Evolutionary conservation across 2,888 invertebrate species (phyloP).

Genomic region (Polylopha cassiicola): DNA sequence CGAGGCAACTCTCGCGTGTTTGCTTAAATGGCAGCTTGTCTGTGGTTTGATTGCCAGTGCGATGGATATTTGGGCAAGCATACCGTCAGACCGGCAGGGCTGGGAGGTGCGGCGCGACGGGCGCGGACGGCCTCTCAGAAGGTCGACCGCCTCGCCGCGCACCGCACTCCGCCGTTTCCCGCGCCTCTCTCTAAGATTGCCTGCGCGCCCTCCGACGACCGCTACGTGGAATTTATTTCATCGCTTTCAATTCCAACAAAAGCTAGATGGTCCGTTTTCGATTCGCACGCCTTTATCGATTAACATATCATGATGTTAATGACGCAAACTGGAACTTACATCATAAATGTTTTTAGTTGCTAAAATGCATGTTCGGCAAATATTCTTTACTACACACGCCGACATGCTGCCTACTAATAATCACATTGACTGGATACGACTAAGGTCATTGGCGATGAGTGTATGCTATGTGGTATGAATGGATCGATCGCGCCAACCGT

Average conservation of each 20-base stretch:
- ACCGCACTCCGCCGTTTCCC: slow-evolving; percentile 31
- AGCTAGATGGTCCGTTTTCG: slow-evolving; percentile 23
- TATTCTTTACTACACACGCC: slow-evolving; percentile 41
- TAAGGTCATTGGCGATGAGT: slow-evolving; percentile 51
- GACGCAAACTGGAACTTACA: background rate
- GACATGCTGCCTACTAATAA: slow-evolving; percentile 34
- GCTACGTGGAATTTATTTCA: slow-evolving; percentile 74
- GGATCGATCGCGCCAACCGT: slow-evolving; percentile 44
- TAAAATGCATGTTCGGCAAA: slow-evolving; percentile 36
- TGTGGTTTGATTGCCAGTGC: slow-evolving; percentile 9
- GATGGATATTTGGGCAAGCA: slow-evolving; percentile 13
- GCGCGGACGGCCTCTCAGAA: slow-evolving; percentile 70
- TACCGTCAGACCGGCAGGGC: slow-evolving; percentile 16
- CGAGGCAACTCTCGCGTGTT: too few species aligned
- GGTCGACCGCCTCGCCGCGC: slow-evolving; percentile 62
- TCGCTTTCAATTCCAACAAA: slow-evolving; percentile 55
- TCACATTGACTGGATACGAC: slow-evolving; percentile 39
- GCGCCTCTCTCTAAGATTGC: slow-evolving; percentile 32
- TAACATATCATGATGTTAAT: background rate
- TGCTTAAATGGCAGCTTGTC: background rate
- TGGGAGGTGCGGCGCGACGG: slow-evolving; percentile 25
- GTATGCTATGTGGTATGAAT: slow-evolving; percentile 55
- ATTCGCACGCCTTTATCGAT: slow-evolving; percentile 3
- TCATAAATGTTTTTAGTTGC: slow-evolving; percentile 30
- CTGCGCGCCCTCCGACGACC: slow-evolving; percentile 42